Conservation (phyloP, 2,888 invertebrate species). For the Nasonia oneida region DNA sequence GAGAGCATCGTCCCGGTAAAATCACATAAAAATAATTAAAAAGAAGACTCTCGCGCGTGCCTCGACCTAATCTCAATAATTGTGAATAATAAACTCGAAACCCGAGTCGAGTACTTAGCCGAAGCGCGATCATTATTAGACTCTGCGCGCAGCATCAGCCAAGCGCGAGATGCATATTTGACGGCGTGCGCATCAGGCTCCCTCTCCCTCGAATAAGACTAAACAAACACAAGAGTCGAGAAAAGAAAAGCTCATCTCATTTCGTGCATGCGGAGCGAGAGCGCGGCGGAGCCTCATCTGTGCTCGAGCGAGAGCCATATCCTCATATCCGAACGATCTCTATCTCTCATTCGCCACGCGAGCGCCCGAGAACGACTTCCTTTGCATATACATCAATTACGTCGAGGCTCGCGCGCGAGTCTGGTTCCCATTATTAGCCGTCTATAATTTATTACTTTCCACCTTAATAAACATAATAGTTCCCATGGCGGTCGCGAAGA, state of each 20-base stretch:
- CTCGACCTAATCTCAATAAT: neutral
- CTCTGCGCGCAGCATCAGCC: neutral
- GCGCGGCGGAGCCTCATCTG: neutral
- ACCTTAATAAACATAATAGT: constrained; percentile 79
- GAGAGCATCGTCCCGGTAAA: neutral
- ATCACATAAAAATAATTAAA: constrained; percentile 5
- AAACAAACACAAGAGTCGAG: neutral
- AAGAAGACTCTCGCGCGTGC: neutral
- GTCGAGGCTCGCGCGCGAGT: constrained; percentile 59
- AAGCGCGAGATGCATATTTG: neutral
- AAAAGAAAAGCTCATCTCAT: constrained; percentile 32
- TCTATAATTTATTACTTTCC: constrained; percentile 79
- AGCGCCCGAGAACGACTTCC: constrained; percentile 71
- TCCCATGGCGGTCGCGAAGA: constrained; percentile 69
- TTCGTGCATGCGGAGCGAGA: neutral
- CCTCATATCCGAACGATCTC: constrained; percentile 55
- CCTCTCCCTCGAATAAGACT: no score
- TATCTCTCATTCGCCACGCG: constrained; percentile 60
- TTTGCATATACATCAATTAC: constrained; percentile 77
- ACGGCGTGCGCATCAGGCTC: neutral
- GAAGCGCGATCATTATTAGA: neutral
- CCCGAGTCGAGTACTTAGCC: neutral
- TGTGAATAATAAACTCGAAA: neutral
- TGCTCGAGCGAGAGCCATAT: constrained; percentile 19
- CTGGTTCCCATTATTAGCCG: constrained; percentile 76